A percentile compares a stretch with the other conserved stretches of the same genome.
These are phyloP conservation scores for Gephyroberyx darwinii DNA, from an alignment of 2,797 vertebrate genomes.

Conservation along the genomic window DNA sequence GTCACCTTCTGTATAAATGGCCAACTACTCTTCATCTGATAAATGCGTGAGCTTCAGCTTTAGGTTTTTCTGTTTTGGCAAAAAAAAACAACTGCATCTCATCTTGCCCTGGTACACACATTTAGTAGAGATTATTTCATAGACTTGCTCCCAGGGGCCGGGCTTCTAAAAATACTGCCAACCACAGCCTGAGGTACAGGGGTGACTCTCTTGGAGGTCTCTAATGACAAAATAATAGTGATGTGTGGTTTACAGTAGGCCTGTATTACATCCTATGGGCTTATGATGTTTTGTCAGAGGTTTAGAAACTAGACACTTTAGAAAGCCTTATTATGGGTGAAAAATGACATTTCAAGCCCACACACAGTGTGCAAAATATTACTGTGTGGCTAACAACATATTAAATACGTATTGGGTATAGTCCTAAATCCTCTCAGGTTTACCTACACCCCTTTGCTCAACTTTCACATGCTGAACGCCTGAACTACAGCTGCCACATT, in stretches of 20 bases:
- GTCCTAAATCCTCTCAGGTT: constrained; percentile 35
- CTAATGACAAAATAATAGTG: constrained; percentile 60
- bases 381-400: constrained; percentile 15
- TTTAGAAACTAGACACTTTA: constrained; percentile 40
- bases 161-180: constrained; percentile 51
- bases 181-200: constrained; percentile 44
- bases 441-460: constrained; percentile 8
- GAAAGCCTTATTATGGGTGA: constrained; percentile 44
- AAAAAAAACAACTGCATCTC: constrained; percentile 15
- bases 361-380: constrained; percentile 39
- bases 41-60: neutral
- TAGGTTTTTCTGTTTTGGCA: constrained; percentile 42
- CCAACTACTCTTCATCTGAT: constrained; percentile 22
- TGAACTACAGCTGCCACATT: constrained; percentile 27
- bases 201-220: constrained; percentile 62
- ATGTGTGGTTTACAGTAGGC: constrained; percentile 49
- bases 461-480: neutral
- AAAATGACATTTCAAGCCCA: constrained; percentile 46
- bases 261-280: constrained; percentile 42
- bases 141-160: constrained; percentile 12
- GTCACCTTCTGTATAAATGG: constrained; percentile 16
- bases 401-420: constrained; percentile 18
- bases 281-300: constrained; percentile 44
- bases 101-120: constrained; percentile 25
- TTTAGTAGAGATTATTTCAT: constrained; percentile 43